Conservation (phyloP, 1,140 invertebrate genomes). For the Protaetia brevitarsis region DNA sequence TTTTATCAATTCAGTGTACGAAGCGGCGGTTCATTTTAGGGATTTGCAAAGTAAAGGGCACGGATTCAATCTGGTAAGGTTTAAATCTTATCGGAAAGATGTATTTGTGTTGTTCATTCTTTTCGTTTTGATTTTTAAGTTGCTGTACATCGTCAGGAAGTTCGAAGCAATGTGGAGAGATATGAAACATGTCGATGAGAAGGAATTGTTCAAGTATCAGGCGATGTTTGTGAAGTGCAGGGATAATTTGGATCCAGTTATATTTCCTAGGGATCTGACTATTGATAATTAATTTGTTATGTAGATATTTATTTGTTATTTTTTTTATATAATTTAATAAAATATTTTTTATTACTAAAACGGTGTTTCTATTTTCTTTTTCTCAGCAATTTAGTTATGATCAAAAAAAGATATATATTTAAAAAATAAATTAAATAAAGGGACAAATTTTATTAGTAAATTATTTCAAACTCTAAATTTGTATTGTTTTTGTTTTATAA, state of each 20-base stretch:
- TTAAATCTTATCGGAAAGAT: background rate
- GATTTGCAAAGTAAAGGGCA: conserved; percentile 22
- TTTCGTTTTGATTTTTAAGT: conserved; percentile 13
- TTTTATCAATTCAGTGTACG: conserved; percentile 32
- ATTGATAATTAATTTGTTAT: background rate
- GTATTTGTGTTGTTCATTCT: conserved; percentile 1
- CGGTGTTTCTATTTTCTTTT: too few relatives aligned
- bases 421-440: too few relatives aligned
- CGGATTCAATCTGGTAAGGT: conserved; percentile 32
- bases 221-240: conserved; percentile 3
- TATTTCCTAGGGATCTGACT: conserved; percentile 6
- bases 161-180: conserved; percentile 10
- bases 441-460: too few relatives aligned
- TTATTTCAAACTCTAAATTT: too few relatives aligned
- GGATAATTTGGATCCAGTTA: conserved; percentile 16
- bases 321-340: too few relatives aligned
- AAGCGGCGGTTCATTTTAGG: conserved; percentile 26
- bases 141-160: conserved; percentile 22
- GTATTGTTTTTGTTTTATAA: too few relatives aligned
- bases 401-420: too few relatives aligned
- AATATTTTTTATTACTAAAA: too few relatives aligned
- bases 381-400: too few relatives aligned
- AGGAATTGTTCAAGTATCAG: conserved; percentile 9
- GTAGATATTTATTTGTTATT: background rate
- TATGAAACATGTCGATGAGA: background rate